These are phyloP conservation scores for Leptocoma aspasia DNA, from an alignment of 2,113 vertebrate species.

Conservation along the genomic window DNA sequence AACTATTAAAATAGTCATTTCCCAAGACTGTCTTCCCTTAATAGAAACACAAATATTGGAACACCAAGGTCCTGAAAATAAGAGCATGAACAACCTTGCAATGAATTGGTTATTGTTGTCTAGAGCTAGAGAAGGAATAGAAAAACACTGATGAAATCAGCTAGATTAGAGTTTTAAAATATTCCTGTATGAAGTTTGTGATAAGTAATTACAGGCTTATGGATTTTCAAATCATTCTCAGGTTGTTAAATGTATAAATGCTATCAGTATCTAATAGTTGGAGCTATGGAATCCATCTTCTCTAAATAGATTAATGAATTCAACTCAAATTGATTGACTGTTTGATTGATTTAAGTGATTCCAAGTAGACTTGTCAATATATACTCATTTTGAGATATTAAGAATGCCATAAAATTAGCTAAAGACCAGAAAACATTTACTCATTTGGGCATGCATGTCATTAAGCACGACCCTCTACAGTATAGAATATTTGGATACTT, in stretches of 20 bases:
- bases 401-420: neutral
- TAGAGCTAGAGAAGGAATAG: neutral
- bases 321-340: neutral
- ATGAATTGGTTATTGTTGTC: neutral
- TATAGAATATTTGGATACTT: neutral
- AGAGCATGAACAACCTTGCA: neutral
- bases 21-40: neutral
- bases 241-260: neutral
- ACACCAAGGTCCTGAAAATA: neutral
- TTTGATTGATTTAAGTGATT: neutral
- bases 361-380: neutral
- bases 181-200: neutral
- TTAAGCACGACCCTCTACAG: neutral
- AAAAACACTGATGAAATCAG: neutral
- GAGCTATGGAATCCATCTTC: neutral
- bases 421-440: neutral
- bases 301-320: neutral
- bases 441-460: neutral
- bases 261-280: neutral
- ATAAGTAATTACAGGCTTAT: neutral
- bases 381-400: neutral
- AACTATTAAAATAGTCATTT: neutral
- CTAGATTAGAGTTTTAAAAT: neutral
- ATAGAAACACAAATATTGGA: neutral
- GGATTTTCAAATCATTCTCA: neutral